Percentiles rank a stretch among this genome's conserved stretches.
These are phyloP conservation scores for Bergia puertoricense DNA, from an alignment of 92 coral and sea anemone species.

Conservation along the genomic window DNA sequence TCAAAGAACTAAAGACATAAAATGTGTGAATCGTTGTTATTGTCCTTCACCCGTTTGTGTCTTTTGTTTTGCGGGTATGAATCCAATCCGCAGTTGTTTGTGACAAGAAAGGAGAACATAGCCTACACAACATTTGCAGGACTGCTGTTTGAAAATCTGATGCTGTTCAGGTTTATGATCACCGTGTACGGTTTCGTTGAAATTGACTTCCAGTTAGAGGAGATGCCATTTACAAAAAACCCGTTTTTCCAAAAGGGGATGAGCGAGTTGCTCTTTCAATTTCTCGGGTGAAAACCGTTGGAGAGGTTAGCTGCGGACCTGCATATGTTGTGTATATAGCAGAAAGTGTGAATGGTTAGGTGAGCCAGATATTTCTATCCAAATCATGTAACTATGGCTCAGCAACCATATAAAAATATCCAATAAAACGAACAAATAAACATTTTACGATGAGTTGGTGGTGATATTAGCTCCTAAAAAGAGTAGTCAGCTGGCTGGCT, in stretches of 20 bases:
- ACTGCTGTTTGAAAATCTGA: background rate
- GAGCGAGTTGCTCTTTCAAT: no score
- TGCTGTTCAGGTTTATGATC: background rate
- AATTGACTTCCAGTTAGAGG: background rate
- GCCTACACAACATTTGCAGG: background rate
- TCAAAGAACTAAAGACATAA: background rate
- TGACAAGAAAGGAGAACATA: background rate
- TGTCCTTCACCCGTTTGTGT: background rate
- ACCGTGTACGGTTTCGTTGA: background rate
- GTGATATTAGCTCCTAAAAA: background rate
- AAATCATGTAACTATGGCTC: background rate
- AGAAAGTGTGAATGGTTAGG: background rate
- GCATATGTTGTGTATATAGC: background rate
- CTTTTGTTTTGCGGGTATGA: background rate
- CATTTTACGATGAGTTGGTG: background rate
- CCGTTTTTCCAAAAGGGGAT: no score
- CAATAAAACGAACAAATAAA: background rate
- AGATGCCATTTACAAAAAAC: background rate
- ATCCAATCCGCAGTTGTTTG: background rate
- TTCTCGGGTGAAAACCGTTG: no score
- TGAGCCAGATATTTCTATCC: background rate
- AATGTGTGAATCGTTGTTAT: no score
- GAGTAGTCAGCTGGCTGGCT: background rate
- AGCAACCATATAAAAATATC: background rate
- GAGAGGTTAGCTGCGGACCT: background rate